Conservation (phyloP, 1,140 invertebrate genomes). For the Zaprionus kolodkinae region DNA sequence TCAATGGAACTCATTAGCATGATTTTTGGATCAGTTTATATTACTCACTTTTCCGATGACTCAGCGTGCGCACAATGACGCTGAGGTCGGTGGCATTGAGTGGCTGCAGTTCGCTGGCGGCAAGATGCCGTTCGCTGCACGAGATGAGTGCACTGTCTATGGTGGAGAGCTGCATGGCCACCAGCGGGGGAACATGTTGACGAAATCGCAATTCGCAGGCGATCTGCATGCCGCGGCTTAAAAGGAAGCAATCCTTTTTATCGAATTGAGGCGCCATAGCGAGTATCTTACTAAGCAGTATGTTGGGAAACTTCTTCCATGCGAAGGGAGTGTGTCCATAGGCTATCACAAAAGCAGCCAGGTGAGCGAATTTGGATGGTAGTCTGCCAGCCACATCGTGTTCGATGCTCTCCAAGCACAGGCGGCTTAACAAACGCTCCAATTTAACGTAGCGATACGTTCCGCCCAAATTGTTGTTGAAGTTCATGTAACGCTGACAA, state of each 20-base stretch:
- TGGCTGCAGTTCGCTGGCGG: slow-evolving; percentile 34
- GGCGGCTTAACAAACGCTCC: slow-evolving; percentile 83
- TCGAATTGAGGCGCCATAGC: slow-evolving; percentile 77
- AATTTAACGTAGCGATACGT: slow-evolving; percentile 84
- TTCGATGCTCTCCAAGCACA: slow-evolving; percentile 83
- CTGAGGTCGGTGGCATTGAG: slow-evolving; percentile 69
- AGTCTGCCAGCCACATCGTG: slow-evolving; percentile 70
- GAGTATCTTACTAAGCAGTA: slow-evolving; percentile 74
- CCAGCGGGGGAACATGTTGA: slow-evolving; percentile 49
- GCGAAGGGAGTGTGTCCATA: slow-evolving; percentile 81
- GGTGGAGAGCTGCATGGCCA: slow-evolving; percentile 64
- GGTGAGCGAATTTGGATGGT: slow-evolving; percentile 81
- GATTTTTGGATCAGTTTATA: not conserved
- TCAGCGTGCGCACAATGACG: slow-evolving; percentile 72
- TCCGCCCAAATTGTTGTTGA: slow-evolving; percentile 85
- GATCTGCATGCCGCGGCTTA: slow-evolving; percentile 80
- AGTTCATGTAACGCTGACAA: slow-evolving; percentile 85
- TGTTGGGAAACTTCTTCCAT: slow-evolving; percentile 73
- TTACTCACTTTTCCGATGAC: slow-evolving; percentile 69
- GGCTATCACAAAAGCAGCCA: slow-evolving; percentile 85
- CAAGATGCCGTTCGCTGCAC: slow-evolving; percentile 64
- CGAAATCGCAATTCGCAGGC: slow-evolving; percentile 74
- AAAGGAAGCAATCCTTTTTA: slow-evolving; percentile 78
- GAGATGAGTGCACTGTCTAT: slow-evolving; percentile 69
- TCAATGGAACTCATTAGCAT: not conserved